phyloP scores from a whole-genome alignment of 2,797 vertebrate species.

The Gadopsis bispinosus region DNA sequence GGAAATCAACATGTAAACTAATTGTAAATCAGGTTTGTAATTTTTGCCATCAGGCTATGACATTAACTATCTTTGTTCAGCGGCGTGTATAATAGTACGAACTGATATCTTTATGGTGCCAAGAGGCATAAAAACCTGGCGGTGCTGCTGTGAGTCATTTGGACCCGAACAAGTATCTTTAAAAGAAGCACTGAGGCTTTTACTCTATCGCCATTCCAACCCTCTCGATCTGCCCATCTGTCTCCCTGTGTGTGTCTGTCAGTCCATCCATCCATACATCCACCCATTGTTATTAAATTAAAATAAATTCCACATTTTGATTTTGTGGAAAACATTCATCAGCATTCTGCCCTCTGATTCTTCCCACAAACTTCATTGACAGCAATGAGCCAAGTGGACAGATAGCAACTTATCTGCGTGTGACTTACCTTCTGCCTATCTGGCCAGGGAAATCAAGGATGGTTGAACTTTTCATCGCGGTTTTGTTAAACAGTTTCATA shows the following conservation, averaged over 20 bases:
- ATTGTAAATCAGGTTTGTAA: constrained; percentile 5
- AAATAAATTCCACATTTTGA: constrained; percentile 46
- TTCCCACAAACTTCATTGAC: constrained; percentile 35
- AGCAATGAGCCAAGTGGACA: constrained; percentile 29
- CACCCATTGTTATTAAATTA: constrained; percentile 24
- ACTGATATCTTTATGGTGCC: constrained; percentile 38
- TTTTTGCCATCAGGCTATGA: constrained; percentile 21
- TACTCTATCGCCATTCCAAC: constrained; percentile 22
- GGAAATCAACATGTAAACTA: constrained; percentile 3
- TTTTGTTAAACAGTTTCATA: constrained; percentile 28
- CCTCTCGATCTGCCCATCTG: constrained; percentile 8
- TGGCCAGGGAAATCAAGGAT: constrained; percentile 19
- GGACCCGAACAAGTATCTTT: constrained; percentile 11
- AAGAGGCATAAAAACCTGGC: constrained; percentile 38
- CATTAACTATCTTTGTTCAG: constrained; percentile 16
- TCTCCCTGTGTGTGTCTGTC: not conserved
- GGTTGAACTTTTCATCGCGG: constrained; percentile 16
- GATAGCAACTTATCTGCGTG: constrained; percentile 25
- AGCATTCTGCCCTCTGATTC: constrained; percentile 38
- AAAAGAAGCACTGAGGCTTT: constrained; percentile 22
- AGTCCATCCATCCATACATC: constrained; percentile 28
- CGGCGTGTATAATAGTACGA: constrained; percentile 19
- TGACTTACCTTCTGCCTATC: constrained; percentile 25
- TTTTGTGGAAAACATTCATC: constrained; percentile 45
- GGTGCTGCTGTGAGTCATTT: constrained; percentile 16